Conservation (phyloP, 2,797 vertebrate genomes). For the Alca torda region DNA sequence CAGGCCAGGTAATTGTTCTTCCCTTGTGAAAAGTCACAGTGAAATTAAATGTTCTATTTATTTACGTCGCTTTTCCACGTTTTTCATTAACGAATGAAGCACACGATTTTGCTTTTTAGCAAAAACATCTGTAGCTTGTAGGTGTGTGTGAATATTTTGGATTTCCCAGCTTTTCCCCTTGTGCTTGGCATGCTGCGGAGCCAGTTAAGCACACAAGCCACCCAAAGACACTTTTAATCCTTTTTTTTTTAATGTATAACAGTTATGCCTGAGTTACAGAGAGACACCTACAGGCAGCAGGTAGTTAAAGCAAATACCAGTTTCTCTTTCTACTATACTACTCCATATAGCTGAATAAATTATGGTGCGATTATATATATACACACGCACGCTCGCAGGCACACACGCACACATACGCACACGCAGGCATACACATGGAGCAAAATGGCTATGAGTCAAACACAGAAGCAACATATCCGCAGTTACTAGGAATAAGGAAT, state of each 20-base stretch:
- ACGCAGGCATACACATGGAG: conserved; percentile 44
- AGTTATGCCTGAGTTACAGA: conserved; percentile 99
- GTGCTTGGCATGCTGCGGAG: neutral
- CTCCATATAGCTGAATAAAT: conserved; percentile 99
- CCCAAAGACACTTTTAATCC: conserved; percentile 28
- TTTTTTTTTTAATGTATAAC: conserved; percentile 94
- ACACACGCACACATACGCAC: neutral
- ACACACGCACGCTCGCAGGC: conserved; percentile 71
- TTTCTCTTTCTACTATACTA: conserved; percentile 95
- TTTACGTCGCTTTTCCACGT: neutral
- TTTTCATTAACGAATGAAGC: neutral
- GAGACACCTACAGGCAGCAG: conserved; percentile 98
- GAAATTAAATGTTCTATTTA: neutral
- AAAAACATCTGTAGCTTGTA: neutral
- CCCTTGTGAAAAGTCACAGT: neutral
- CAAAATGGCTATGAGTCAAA: conserved; percentile 69
- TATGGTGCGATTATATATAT: conserved; percentile 96
- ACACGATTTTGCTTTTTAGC: neutral
- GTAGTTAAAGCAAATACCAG: conserved; percentile 98
- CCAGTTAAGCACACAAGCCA: neutral
- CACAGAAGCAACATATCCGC: conserved; percentile 70
- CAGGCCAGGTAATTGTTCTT: neutral
- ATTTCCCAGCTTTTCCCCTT: neutral
- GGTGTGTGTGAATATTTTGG: rapidly evolving
- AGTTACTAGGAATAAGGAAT: conserved; percentile 62